Evolutionary conservation across 1,140 invertebrate species (phyloP).

Genomic region (Drosophila tristis): DNA sequence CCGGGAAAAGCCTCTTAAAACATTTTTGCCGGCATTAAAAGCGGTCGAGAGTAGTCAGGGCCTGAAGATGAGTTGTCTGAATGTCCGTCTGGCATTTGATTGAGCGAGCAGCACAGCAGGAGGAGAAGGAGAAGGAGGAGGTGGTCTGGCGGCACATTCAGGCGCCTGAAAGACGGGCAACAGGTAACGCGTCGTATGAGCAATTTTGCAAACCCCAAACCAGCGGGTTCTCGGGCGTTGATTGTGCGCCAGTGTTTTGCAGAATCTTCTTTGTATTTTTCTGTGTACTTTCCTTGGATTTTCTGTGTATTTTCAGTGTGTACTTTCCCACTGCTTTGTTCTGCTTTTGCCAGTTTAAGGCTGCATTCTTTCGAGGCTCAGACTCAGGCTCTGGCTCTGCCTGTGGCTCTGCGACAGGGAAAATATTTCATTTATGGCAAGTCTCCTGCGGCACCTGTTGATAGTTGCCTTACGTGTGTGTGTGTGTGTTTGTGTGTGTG

Average conservation of each 20-base stretch:
- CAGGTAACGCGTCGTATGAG: slow-evolving; percentile 56
- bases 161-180: slow-evolving; percentile 25
- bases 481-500: not conserved
- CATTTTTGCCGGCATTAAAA: slow-evolving; percentile 52
- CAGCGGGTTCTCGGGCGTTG: not conserved
- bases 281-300: not conserved
- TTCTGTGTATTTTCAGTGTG: not conserved
- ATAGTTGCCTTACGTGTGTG: slow-evolving; percentile 15
- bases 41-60: not conserved
- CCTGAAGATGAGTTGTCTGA: not conserved
- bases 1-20: slow-evolving; percentile 54
- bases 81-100: slow-evolving; percentile 29
- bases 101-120: not conserved
- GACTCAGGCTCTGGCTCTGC: not conserved
- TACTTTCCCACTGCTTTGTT: slow-evolving; percentile 7
- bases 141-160: no score
- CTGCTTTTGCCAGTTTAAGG: slow-evolving; percentile 4
- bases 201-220: slow-evolving; percentile 17
- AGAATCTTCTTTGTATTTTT: not conserved
- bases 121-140: no score
- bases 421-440: slow-evolving; percentile 40
- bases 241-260: not conserved
- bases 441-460: slow-evolving; percentile 35
- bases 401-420: not conserved
- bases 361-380: slow-evolving; percentile 3